phyloP scores from a whole-genome alignment of 2,888 invertebrate genomes.

The Lottia scabra region DNA sequence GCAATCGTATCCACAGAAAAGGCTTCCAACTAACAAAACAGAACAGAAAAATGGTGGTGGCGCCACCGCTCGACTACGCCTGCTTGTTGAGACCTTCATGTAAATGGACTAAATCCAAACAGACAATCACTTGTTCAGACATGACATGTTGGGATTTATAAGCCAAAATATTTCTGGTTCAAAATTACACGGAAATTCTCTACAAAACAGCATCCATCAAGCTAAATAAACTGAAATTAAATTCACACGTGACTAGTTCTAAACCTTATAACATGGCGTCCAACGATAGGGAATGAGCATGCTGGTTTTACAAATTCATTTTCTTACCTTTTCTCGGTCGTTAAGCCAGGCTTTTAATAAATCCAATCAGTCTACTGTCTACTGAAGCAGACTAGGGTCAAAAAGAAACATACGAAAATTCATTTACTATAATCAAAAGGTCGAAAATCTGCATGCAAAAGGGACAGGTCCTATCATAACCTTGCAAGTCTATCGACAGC shows the following conservation, averaged over 20 bases:
- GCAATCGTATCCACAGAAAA: too few relatives aligned
- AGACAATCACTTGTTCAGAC: neutral
- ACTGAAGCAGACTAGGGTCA: neutral
- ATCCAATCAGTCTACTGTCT: neutral
- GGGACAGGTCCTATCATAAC: neutral
- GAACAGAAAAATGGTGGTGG: neutral
- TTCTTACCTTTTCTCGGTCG: neutral
- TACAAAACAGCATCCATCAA: neutral
- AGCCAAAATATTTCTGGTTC: neutral
- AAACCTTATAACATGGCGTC: neutral
- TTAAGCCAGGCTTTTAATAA: neutral
- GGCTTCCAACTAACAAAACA: neutral
- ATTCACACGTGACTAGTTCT: neutral
- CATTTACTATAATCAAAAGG: slow-evolving; percentile 1
- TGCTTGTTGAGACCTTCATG: neutral
- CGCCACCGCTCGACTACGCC: slow-evolving; percentile 6
- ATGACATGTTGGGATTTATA: neutral
- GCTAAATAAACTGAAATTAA: neutral
- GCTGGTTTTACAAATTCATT: neutral
- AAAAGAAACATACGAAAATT: neutral
- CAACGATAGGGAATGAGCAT: neutral
- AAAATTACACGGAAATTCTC: neutral
- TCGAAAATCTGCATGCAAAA: slow-evolving; percentile 4
- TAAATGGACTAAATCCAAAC: neutral
- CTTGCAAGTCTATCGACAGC: slow-evolving; percentile 3